These are phyloP conservation scores for Chelonus formosanus DNA, from an alignment of 2,888 invertebrate genomes.

Conservation along the genomic window DNA sequence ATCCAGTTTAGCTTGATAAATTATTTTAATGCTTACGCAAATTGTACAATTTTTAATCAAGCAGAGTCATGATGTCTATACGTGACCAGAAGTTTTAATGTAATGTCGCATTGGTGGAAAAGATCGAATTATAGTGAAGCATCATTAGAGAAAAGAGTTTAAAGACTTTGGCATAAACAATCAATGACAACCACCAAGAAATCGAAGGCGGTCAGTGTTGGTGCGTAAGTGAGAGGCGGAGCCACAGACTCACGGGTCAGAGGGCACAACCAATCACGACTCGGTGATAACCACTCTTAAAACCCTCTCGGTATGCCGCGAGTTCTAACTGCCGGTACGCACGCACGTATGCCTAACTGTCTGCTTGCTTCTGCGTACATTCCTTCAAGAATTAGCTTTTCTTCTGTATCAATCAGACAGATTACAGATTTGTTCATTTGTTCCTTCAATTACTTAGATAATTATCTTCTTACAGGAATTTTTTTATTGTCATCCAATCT, in stretches of 20 bases:
- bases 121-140: background rate
- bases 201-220: conserved; percentile 45
- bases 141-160: background rate
- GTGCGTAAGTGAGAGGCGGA: conserved; percentile 58
- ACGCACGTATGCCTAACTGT: conserved; percentile 29
- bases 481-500: too few relatives aligned
- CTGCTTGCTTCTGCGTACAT: conserved; percentile 33
- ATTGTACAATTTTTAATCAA: too few relatives aligned
- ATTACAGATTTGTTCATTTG: too few relatives aligned
- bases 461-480: too few relatives aligned
- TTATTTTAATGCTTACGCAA: too few relatives aligned
- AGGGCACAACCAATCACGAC: conserved; percentile 58
- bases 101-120: background rate
- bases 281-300: conserved; percentile 53
- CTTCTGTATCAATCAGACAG: background rate
- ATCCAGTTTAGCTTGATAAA: too few relatives aligned
- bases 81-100: background rate
- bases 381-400: conserved; percentile 10
- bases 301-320: conserved; percentile 8
- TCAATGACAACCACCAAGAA: conserved; percentile 10
- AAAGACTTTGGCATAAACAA: background rate
- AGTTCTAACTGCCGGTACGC: conserved; percentile 30
- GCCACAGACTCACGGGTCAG: conserved; percentile 53
- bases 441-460: too few relatives aligned
- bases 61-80: too few relatives aligned